Evolutionary conservation across 2,888 invertebrate genomes (phyloP).

Genomic region (Hypena proboscidalis): DNA sequence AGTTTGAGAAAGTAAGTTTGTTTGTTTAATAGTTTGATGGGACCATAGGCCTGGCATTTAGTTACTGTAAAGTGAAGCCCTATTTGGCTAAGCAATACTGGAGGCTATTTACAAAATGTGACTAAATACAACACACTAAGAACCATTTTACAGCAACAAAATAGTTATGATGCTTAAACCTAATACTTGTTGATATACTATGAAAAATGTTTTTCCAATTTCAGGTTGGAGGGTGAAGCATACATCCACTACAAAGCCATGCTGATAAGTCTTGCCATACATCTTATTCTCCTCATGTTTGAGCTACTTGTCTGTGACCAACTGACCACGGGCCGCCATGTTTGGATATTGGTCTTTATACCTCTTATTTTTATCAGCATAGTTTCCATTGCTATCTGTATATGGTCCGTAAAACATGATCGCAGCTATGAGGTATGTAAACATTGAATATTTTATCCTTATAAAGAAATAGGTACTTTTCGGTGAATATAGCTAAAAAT

Average conservation of each 20-base stretch:
- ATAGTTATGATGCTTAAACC: too few relatives aligned
- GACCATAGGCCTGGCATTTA: too few relatives aligned
- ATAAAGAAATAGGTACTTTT: background rate
- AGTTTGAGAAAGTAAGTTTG: too few relatives aligned
- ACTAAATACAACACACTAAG: too few relatives aligned
- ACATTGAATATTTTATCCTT: conserved; percentile 4
- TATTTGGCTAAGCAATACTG: too few relatives aligned
- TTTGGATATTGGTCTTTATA: conserved; percentile 97
- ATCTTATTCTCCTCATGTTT: conserved; percentile 97
- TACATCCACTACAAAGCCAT: conserved; percentile 99
- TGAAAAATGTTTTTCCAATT: conserved; percentile 45
- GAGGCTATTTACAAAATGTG: too few relatives aligned
- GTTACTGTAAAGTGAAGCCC: too few relatives aligned
- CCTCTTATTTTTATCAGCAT: conserved; percentile 98
- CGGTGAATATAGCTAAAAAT: too few relatives aligned
- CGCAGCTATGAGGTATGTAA: conserved; percentile 95
- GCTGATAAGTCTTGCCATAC: conserved; percentile 97
- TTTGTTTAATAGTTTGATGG: too few relatives aligned
- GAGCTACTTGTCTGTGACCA: conserved; percentile 98
- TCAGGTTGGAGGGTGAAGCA: conserved; percentile 96
- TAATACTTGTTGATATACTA: background rate
- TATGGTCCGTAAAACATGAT: conserved; percentile 99
- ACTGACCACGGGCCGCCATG: conserved; percentile 92
- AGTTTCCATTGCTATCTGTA: conserved; percentile 97
- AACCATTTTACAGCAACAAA: too few relatives aligned